Evolutionary conservation across 2,113 vertebrate species (phyloP).

Genomic region (Microcebus jonahi): DNA sequence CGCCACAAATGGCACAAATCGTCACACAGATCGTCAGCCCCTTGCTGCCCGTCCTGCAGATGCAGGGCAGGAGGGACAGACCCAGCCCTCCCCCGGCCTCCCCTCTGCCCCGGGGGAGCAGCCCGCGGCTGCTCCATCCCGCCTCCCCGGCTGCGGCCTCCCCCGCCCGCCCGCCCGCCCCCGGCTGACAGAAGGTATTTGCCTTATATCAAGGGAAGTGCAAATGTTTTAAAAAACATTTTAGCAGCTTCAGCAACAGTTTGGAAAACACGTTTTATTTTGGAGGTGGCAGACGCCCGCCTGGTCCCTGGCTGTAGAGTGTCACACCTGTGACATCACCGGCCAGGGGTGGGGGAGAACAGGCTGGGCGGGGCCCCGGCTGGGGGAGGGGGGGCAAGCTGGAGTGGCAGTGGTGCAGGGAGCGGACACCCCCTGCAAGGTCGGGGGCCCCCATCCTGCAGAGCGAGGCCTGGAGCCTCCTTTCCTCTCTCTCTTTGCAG

Average conservation of each 20-base stretch:
- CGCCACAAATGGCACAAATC: neutral
- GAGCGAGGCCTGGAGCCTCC: neutral
- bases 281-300: conserved; percentile 49
- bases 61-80: too few species aligned
- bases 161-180: neutral
- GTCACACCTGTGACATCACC: conserved; percentile 59
- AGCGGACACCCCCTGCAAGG: neutral
- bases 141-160: neutral
- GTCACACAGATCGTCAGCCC: neutral
- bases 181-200: conserved; percentile 44
- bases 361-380: neutral
- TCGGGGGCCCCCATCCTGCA: neutral
- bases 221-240: conserved; percentile 41
- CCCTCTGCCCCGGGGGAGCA: neutral
- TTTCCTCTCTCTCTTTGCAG: neutral
- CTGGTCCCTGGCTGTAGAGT: conserved; percentile 35
- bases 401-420: neutral
- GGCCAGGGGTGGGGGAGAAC: neutral
- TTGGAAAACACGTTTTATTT: conserved; percentile 69
- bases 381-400: neutral
- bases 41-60: neutral
- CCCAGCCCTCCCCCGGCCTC: too few species aligned
- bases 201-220: conserved; percentile 56
- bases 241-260: conserved; percentile 72
- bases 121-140: neutral